Evolutionary conservation across 2,797 vertebrate species (phyloP), one percentile per base, ranked within the genome.

Genomic region (Gambelia wislizenii): DNA sequence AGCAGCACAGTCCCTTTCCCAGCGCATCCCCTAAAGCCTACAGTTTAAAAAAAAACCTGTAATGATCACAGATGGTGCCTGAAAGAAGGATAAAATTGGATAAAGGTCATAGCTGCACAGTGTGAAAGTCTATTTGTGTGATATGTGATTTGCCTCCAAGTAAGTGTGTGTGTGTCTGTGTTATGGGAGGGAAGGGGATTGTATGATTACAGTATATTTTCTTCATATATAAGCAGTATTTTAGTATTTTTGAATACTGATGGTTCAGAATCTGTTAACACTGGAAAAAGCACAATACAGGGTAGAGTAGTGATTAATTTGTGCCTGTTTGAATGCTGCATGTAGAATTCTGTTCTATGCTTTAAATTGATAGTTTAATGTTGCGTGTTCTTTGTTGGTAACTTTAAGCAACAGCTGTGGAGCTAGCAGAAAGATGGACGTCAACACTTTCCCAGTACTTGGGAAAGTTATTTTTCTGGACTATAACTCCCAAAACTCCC

Each of bases 1-100:
- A 96, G 96, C 96, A 96, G 97, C 97, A 97, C 95, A 98, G 96
- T 97, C 96, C 97, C 96, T 97, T 97, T 97, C 97, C 97, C 95
- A 94, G 90, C 81, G 72, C 95, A 74, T 80, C 90, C 93, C 87
- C 90, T 88, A 91, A 89, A 87, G 27, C 95, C 95, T 97, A 94
- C 96, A 95, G 96, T 95, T 95, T 96, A 20, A 33, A 54, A 49
- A 27, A 36, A 54, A 70, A 4, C 10, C 86, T 52, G 74, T 95
- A 95, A 95, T 89, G 94, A 94, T 83, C 94, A 83, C 94, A 93
- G 94, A 91, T 95, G 94, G 78, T 88, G 86, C 92, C 74, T 87
- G 88, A 88, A 89, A 91, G 87, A 79, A 87, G 91, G 94, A 93
- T 93, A 93, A 91, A 92, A 52, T 59, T 88, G 87, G 92, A 92